Evolutionary conservation across 2,888 invertebrate species (phyloP), one percentile per base, ranked within the genome.

Genomic region (Microctonus aethiopoides): DNA sequence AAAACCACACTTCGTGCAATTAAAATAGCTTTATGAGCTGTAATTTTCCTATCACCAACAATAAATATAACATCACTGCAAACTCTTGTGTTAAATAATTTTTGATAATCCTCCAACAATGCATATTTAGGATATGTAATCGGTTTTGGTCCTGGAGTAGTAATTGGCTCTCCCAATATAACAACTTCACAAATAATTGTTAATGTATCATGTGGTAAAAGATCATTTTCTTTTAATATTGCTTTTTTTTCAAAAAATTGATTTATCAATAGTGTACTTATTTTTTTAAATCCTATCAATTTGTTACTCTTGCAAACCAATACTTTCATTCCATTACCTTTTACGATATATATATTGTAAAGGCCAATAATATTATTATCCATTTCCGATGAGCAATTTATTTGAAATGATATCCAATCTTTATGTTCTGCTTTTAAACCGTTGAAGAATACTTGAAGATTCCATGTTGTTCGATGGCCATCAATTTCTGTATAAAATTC

Each of bases 1-100:
- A 70, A 70, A 13, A 70, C 65, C 9, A 26, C 20, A 59, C 64
- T 65, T 1, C 65, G 64, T 11, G 60, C 60, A n/a, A 54, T 62
- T n/a, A 65, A n/a, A 24, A 70, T 59, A 10, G 16, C 24, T 41
- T 51, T 65, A 20, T 59, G 59, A 6, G 65, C 69, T 7, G 2
- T 10, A 65, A 70, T 24, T 60, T 46, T 39, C n/a, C 29, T 16
- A 0, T 26, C 52, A n/a, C 41, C 36, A n/a, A 52, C 52, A 2
- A 65, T 4, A 11, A 70, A 4, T 9, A 20, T 46, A 13, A 70
- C 29, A 29, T 70, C 69, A 29, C 66, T 41, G 20, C 20, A 24
- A 9, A 0, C 22, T 20, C 16, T 24, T 24, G n/a, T 39, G 0
- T 57, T 11, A 20, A 57, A 67, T 26, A 67, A 13, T 26, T 34